Base-by-base conservation (phyloP, 2,797 vertebrate genomes). In the Micrastur ruficollis region DNA sequence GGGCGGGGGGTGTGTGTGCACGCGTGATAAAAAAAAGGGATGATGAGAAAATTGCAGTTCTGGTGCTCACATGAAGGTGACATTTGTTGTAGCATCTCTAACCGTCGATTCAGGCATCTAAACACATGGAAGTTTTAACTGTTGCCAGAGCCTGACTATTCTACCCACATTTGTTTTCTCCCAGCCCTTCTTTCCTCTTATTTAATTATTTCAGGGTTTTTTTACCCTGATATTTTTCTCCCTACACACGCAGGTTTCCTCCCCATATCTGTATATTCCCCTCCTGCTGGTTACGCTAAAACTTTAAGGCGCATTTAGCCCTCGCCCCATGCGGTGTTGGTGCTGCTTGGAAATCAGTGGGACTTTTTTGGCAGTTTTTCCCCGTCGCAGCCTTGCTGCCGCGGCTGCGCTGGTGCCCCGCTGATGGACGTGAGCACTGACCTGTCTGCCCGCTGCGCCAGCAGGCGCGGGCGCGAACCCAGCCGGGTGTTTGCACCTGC, bases 81-180 rank as follows among this genome's bases (percentile, higher is more conserved):
- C 89, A 95, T 95, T 96, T 95, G 94, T 96, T 94, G 92, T 71
- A 95, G 92, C 93, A 83, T 92, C 75, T 95, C 92, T 91, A 78
- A 61, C 71, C 38, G 8, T 90, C 2, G 29, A 89, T 93, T 90
- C 6, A 3, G 86, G 86, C 65, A 95, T 86, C 86, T 87, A 78
- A 93, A 93, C 94, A 93, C 96, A 93, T 90, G 94, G 90, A 96
- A 95, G 56, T 95, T 96, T 92, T 87, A 85, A 87, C 81, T 95
- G 88, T 78, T 95, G 94, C 86, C 90, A 93, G 82, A 92, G 86
- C 65, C 92, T 91, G 94, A 85, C 53, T 94, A 6, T 90, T 76
- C 90, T 92, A 79, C 75, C 67, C 90, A 79, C 73, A 84, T 91
- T 96, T 95, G 73, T 90, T 91, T 86, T 92, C 66, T 94, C 26